Conservation (phyloP, 2,797 vertebrate species). For the Pitangus sulphuratus region DNA sequence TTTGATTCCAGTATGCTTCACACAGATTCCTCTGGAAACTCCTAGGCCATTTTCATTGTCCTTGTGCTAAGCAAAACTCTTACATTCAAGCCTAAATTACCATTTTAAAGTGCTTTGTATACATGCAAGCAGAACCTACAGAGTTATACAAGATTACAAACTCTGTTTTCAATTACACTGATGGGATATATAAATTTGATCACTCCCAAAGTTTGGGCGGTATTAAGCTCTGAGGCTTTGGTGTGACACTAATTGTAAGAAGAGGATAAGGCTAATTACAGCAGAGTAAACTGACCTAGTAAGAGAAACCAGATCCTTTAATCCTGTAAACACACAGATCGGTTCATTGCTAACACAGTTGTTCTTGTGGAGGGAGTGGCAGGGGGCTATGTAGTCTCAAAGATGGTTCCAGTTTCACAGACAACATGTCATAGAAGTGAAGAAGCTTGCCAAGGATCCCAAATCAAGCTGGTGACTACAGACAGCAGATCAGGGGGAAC, state of each 20-base stretch:
- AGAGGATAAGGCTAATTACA: conserved; percentile 36
- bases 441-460: not conserved
- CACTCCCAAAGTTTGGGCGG: not conserved
- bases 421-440: not conserved
- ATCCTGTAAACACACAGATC: conserved; percentile 13
- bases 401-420: not conserved
- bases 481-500: not conserved
- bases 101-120: not conserved
- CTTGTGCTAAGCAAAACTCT: not conserved
- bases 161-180: not conserved
- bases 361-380: not conserved
- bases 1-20: not conserved
- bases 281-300: conserved; percentile 25
- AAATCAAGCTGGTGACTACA: not conserved
- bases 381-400: not conserved
- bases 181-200: fast-evolving
- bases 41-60: not conserved
- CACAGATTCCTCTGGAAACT: not conserved
- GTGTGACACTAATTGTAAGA: not conserved
- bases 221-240: not conserved
- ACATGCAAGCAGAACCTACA: not conserved
- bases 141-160: not conserved
- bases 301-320: conserved; percentile 33
- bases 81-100: not conserved
- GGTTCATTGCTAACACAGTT: not conserved